Conservation (phyloP, 2,797 vertebrate genomes). For the Pantherophis alleghaniensis region DNA sequence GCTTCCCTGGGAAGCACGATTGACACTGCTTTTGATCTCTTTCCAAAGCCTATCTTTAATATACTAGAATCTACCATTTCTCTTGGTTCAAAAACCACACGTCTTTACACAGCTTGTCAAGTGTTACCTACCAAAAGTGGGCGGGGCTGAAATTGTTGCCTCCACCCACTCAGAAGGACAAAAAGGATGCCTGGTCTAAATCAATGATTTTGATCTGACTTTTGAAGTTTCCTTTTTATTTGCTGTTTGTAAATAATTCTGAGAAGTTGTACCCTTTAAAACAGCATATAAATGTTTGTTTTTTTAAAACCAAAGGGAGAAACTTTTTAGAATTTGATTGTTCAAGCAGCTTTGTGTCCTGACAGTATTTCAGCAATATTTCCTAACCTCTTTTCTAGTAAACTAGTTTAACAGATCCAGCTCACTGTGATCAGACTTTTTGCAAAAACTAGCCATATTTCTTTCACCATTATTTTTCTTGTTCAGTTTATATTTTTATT, state of each 20-base stretch:
- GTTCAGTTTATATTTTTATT: neutral
- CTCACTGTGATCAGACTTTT: neutral
- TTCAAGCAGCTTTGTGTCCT: neutral
- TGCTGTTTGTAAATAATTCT: neutral
- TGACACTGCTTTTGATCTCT: neutral
- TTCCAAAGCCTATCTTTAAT: neutral
- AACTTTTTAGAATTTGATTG: neutral
- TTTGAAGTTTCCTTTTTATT: neutral
- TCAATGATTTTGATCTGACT: neutral
- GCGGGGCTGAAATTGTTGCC: neutral
- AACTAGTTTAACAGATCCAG: neutral
- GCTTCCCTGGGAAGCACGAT: neutral
- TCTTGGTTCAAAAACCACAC: neutral
- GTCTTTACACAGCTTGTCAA: neutral
- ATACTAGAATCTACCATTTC: neutral
- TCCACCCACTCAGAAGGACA: neutral
- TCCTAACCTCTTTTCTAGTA: neutral
- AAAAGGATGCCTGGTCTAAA: neutral
- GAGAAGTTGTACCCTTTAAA: neutral
- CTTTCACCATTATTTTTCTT: neutral
- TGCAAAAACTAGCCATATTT: neutral
- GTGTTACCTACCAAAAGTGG: neutral
- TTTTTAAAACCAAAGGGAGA: neutral
- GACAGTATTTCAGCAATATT: neutral
- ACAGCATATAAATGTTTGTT: neutral